Evolutionary conservation across 2,888 invertebrate genomes (phyloP).

Genomic region (Acrobasis consociella): DNA sequence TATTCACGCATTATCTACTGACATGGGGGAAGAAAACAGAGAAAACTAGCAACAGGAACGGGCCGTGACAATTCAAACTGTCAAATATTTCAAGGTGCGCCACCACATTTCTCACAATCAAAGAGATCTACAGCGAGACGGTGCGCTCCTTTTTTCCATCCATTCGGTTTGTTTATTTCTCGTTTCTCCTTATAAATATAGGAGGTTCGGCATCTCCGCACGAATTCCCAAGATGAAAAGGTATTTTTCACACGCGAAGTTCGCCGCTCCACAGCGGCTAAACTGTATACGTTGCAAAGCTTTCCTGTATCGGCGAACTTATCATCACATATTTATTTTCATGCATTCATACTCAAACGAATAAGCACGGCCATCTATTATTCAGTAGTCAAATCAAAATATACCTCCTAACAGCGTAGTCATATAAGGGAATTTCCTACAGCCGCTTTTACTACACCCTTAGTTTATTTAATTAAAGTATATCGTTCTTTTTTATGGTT

Average conservation of each 20-base stretch:
- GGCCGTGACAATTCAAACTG: constrained; percentile 72
- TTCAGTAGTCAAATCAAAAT: not conserved
- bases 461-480: constrained; percentile 27
- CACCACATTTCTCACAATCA: constrained; percentile 76
- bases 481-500: constrained; percentile 28
- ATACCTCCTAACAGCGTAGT: too few relatives aligned
- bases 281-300: constrained; percentile 56
- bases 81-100: constrained; percentile 77
- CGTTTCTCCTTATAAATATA: constrained; percentile 76
- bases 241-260: constrained; percentile 71
- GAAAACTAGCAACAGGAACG: constrained; percentile 63
- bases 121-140: constrained; percentile 69
- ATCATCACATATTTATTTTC: constrained; percentile 39
- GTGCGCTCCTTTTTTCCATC: constrained; percentile 60
- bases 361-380: not conserved
- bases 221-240: constrained; percentile 79
- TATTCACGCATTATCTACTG: constrained; percentile 55
- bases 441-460: not conserved
- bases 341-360: constrained; percentile 12
- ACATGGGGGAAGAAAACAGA: constrained; percentile 42
- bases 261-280: constrained; percentile 45
- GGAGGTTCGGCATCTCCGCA: constrained; percentile 71
- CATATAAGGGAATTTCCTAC: not conserved
- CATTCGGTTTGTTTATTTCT: constrained; percentile 76
- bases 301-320: constrained; percentile 55